Percentiles rank a stretch among this genome's conserved stretches.
Conservation (phyloP, 1,140 invertebrate genomes). For the Macrobrachium rosenbergii region DNA sequence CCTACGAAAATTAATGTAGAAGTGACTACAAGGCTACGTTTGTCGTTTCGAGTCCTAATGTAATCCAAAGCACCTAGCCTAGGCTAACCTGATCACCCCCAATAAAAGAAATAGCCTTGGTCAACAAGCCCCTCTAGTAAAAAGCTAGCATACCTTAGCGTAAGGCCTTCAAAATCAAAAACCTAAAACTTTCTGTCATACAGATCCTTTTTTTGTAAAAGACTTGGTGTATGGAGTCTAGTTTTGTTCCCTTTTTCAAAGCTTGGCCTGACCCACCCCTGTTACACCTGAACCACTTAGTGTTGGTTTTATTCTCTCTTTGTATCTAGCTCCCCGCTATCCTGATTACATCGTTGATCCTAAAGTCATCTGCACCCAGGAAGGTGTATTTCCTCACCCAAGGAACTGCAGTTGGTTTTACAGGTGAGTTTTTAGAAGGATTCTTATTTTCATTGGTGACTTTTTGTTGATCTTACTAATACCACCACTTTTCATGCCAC, state of each 20-base stretch:
- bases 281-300: neutral
- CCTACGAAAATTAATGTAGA: neutral
- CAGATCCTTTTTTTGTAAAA: no score
- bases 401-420: slow-evolving; percentile 59
- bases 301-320: neutral
- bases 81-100: no score
- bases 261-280: neutral
- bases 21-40: no score
- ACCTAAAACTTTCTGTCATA: no score
- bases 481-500: neutral
- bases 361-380: slow-evolving; percentile 21
- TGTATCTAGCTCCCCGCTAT: slow-evolving; percentile 47
- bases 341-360: slow-evolving; percentile 59
- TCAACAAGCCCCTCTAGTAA: no score
- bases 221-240: no score
- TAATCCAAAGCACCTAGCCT: no score
- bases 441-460: neutral
- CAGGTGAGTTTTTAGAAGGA: slow-evolving; percentile 27
- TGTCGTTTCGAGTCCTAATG: no score
- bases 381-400: slow-evolving; percentile 58
- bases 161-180: no score
- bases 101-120: no score
- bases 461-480: neutral
- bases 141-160: no score
- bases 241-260: neutral